These are phyloP conservation scores for Pheosia tremula DNA, from an alignment of 2,888 invertebrate genomes.

Conservation along the genomic window DNA sequence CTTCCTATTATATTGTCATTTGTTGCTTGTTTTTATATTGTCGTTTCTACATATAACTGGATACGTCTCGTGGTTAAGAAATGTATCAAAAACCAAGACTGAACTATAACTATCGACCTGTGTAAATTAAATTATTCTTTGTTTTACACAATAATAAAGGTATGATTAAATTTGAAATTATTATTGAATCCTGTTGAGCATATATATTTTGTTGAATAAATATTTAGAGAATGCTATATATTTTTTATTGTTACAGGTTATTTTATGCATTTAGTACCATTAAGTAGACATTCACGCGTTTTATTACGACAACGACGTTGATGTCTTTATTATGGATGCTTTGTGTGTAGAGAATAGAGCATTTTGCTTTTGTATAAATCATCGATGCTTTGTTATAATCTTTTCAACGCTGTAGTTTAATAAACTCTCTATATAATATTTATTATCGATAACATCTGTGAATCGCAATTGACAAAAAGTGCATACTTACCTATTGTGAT, in stretches of 20 bases:
- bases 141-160: background rate
- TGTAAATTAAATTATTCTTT: conserved; percentile 5
- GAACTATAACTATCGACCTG: background rate
- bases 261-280: background rate
- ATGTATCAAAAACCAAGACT: conserved; percentile 23
- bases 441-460: too few species aligned
- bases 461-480: too few species aligned
- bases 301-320: conserved; percentile 17
- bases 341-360: background rate
- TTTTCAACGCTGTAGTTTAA: too few species aligned
- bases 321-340: conserved; percentile 30
- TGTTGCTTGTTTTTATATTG: conserved; percentile 50
- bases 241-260: background rate
- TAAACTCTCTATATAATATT: too few species aligned
- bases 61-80: conserved; percentile 47
- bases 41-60: conserved; percentile 37
- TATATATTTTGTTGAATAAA: background rate
- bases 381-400: too few species aligned
- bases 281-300: background rate
- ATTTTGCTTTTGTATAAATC: too few species aligned
- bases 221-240: background rate
- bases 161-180: background rate
- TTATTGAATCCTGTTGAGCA: background rate
- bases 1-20: conserved; percentile 51
- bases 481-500: too few species aligned